Conservation (phyloP, 2,113 vertebrate species). For the Hylia prasina region DNA sequence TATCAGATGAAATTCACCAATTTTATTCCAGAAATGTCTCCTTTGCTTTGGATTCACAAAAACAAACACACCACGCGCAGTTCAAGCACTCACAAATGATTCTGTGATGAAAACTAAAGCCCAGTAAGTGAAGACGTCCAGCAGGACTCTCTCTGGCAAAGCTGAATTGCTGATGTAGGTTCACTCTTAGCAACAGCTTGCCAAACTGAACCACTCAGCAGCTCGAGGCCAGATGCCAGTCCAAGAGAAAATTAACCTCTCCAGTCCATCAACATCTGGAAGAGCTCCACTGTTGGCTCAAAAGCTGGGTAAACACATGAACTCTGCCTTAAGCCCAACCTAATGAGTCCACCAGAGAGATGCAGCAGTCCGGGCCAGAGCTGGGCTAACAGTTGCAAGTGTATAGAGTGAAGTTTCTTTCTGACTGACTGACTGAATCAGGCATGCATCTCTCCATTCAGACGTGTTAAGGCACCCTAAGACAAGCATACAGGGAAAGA, state of each 20-base stretch:
- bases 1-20: not conserved
- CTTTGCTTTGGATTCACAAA: not conserved
- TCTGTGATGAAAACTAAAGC: not conserved
- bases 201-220: not conserved
- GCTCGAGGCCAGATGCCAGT: rapidly evolving
- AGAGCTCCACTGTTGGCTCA: not conserved
- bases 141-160: not conserved
- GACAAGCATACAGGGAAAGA: not conserved
- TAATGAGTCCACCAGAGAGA: not conserved
- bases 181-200: not conserved
- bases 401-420: not conserved
- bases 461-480: not conserved
- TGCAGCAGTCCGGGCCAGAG: not conserved
- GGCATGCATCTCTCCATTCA: not conserved
- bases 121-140: not conserved
- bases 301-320: not conserved
- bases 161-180: not conserved
- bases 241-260: not conserved
- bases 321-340: not conserved
- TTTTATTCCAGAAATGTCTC: not conserved
- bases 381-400: not conserved
- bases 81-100: not conserved
- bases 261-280: not conserved
- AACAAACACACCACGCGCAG: not conserved
- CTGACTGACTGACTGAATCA: not conserved